These are phyloP conservation scores for Keiferia lycopersicella DNA, from an alignment of 2,888 invertebrate species.

Conservation along the genomic window DNA sequence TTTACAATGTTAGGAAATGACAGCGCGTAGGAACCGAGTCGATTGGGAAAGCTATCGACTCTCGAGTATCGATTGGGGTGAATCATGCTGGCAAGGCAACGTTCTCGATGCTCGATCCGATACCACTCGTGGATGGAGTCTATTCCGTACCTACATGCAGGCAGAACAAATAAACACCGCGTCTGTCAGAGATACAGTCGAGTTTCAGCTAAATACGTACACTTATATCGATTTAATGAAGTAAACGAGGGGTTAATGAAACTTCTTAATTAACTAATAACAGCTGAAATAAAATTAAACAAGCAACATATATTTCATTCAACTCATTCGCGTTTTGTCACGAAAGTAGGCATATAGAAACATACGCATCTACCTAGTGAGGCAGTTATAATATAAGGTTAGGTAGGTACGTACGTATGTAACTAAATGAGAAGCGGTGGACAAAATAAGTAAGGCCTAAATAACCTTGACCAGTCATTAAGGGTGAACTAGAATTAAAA, in stretches of 20 bases:
- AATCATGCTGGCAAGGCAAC: slow-evolving; percentile 51
- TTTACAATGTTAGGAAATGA: slow-evolving; percentile 43
- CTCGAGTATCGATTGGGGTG: slow-evolving; percentile 45
- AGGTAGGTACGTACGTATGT: neutral
- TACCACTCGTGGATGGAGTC: neutral
- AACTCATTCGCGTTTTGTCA: neutral
- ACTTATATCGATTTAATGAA: slow-evolving; percentile 16
- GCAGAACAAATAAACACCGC: slow-evolving; percentile 57
- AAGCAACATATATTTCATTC: neutral
- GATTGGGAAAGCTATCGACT: slow-evolving; percentile 37
- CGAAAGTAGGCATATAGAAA: neutral
- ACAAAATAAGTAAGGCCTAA: slow-evolving; percentile 29
- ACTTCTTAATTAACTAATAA: slow-evolving; percentile 34
- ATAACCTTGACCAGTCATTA: slow-evolving; percentile 66
- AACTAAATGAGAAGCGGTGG: neutral
- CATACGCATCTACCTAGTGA: neutral
- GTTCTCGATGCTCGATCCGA: slow-evolving; percentile 37
- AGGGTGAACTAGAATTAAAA: slow-evolving; percentile 59
- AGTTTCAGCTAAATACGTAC: slow-evolving; percentile 22
- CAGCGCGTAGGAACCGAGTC: slow-evolving; percentile 40
- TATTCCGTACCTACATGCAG: neutral
- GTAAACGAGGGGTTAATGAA: slow-evolving; percentile 11
- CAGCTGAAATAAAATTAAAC: neutral
- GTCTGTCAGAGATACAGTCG: slow-evolving; percentile 43
- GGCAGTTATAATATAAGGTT: neutral